Evolutionary conservation across 2,888 invertebrate genomes (phyloP).

Genomic region (Sabatieria punctata): DNA sequence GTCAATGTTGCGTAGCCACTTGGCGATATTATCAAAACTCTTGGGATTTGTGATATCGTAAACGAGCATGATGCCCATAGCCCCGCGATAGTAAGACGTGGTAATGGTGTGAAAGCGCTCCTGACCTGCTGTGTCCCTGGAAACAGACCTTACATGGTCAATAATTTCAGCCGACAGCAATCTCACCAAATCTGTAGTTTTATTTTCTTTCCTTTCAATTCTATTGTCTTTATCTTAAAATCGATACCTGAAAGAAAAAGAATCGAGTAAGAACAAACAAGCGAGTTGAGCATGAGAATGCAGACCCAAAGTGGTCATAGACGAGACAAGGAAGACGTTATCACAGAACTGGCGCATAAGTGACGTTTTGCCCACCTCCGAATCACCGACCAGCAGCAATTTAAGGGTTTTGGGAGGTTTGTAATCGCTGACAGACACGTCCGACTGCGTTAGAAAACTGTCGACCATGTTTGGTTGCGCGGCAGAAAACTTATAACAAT

Average conservation of each 20-base stretch:
- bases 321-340: constrained; percentile 41
- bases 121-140: constrained; percentile 95
- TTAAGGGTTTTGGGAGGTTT: constrained; percentile 27
- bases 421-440: not conserved
- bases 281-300: too few relatives aligned
- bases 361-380: constrained; percentile 42
- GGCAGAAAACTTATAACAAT: too few relatives aligned
- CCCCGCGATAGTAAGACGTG: constrained; percentile 97
- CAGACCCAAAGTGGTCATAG: constrained; percentile 43
- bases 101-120: constrained; percentile 97
- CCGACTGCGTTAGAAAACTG: too few relatives aligned
- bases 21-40: constrained; percentile 95
- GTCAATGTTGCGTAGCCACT: constrained; percentile 97
- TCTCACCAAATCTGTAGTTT: constrained; percentile 42
- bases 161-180: too few relatives aligned
- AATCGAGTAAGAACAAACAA: too few relatives aligned
- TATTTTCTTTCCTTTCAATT: constrained; percentile 41
- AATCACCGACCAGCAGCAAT: constrained; percentile 41
- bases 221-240: constrained; percentile 42
- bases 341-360: constrained; percentile 41
- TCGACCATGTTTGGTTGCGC: too few relatives aligned
- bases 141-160: too few relatives aligned
- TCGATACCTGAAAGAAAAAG: constrained; percentile 44
- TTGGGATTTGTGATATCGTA: constrained; percentile 99
- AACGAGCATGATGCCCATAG: constrained; percentile 66